Base-by-base conservation (phyloP, 1,140 invertebrate genomes). In the Arion vulgaris region DNA sequence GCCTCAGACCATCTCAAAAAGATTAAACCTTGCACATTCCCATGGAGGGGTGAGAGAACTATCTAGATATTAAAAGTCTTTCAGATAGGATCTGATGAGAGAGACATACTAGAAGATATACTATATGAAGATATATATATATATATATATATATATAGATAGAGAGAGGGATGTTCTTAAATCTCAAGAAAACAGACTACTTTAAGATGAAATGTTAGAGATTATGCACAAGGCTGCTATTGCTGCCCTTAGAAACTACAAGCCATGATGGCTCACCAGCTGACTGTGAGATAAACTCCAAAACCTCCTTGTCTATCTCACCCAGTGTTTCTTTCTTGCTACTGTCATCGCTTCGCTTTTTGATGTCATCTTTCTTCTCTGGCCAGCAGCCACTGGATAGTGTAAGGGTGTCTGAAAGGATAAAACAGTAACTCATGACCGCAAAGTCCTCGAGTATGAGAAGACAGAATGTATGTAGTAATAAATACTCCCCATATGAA, bases 271-370 rank as follows among this genome's bases (percentile, higher is more conserved):
- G 68, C 80, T 81, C 78, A 90, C 96, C 96, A 71, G 96, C 96
- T 26, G 95, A 95, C 41, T 96, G 94, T 82, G 95, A 96, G 5
- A 97, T 92, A 28, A 93, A 88, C 32, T 95, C 94, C 71, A 94
- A 93, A 57, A 94, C 91, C 15, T 93, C 92, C 79, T 94, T 90
- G 51, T 93, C 93, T 41, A 80, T 34, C 68, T 80, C 85, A 76
- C 77, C 74, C 71, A 62, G 69, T 66, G 62, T 45, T 13, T 84
- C 82, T 82, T 82, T 82, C 83, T 85, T 84, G 34, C 32, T 66
- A 41, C 74, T 66, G 45, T 41, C 66, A 39, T 41, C 66, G 34
- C 15, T 51, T 69, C 71, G 39, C 38, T 80, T 80, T 41, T 76
- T 83, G 51, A 81, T 83, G 41, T 71, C 81, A 71, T 80, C 77